phyloP scores from a whole-genome alignment of 2,888 invertebrate species.

The Temnothorax rugatulus region DNA sequence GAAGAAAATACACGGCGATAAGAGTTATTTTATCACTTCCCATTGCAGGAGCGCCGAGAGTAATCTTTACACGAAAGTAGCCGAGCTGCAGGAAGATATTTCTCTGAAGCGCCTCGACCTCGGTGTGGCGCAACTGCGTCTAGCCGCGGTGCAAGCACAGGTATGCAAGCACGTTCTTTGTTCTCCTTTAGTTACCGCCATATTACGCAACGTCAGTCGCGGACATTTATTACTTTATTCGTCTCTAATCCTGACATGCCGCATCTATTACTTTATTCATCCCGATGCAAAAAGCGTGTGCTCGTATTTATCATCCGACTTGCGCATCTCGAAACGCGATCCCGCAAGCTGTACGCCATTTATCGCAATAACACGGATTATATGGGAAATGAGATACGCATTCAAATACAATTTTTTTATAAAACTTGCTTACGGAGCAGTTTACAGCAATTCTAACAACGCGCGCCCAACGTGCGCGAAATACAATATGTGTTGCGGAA shows the following conservation, averaged over 20 bases:
- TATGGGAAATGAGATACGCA: neutral
- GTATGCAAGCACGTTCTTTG: constrained; percentile 87
- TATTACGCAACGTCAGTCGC: neutral
- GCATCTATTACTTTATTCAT: neutral
- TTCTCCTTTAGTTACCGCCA: neutral
- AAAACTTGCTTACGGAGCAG: neutral
- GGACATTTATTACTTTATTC: constrained; percentile 12
- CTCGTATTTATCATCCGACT: neutral
- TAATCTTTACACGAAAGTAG: constrained; percentile 96
- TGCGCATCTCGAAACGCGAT: neutral
- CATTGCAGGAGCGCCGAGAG: constrained; percentile 89
- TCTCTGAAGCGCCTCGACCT: constrained; percentile 97
- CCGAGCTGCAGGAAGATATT: constrained; percentile 98
- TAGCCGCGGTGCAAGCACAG: constrained; percentile 96
- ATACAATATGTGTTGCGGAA: neutral
- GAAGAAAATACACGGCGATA: neutral
- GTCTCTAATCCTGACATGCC: neutral
- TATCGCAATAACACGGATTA: neutral
- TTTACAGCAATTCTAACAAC: neutral
- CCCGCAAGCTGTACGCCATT: neutral
- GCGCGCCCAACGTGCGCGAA: neutral
- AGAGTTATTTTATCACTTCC: constrained; percentile 37
- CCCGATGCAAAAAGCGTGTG: neutral
- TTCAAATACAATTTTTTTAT: constrained; percentile 1
- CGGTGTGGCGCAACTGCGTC: constrained; percentile 95